Conservation (phyloP, 2,888 invertebrate species). For the Horisme vitalbata region DNA sequence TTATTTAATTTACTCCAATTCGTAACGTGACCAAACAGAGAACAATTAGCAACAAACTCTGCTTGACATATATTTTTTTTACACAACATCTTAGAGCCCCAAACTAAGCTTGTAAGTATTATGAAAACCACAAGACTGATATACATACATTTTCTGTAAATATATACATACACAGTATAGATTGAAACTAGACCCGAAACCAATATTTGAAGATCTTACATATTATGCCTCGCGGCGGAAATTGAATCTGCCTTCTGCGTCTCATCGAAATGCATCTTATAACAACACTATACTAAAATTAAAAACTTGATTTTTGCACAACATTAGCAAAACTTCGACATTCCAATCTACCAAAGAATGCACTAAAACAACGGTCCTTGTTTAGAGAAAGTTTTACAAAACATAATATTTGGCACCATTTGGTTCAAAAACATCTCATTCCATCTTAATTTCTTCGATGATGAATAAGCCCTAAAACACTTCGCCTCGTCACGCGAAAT, state of each 20-base stretch:
- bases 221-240: too few species aligned
- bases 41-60: too few species aligned
- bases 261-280: too few species aligned
- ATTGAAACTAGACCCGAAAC: constrained; percentile 23
- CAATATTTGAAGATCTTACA: constrained; percentile 7
- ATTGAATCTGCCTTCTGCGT: too few species aligned
- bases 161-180: constrained; percentile 10
- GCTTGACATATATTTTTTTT: too few species aligned
- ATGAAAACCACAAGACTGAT: too few species aligned
- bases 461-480: constrained; percentile 17
- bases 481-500: constrained; percentile 12
- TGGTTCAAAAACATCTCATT: constrained; percentile 31
- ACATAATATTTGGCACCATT: constrained; percentile 31
- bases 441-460: constrained; percentile 29
- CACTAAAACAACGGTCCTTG: constrained; percentile 34
- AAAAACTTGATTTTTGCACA: constrained; percentile 35
- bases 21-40: too few species aligned
- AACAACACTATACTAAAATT: too few species aligned
- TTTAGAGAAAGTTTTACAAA: constrained; percentile 32
- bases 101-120: too few species aligned
- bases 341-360: constrained; percentile 25
- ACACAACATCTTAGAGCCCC: too few species aligned
- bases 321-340: constrained; percentile 6
- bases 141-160: too few species aligned
- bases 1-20: too few species aligned